phyloP scores from a whole-genome alignment of 2,888 invertebrate species.

The Sinhomidia bicolor region DNA sequence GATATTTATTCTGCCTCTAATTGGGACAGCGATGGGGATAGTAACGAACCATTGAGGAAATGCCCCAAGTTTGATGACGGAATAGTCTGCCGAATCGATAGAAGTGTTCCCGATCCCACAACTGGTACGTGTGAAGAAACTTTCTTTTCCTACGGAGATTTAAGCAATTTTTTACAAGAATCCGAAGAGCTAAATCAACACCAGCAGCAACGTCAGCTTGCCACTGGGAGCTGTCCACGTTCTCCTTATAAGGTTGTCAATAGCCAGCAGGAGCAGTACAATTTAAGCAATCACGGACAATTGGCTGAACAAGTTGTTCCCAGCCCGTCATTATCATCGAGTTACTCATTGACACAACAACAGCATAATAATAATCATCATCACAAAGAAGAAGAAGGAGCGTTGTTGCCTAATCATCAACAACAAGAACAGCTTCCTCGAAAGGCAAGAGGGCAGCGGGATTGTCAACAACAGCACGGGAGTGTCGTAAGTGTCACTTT shows the following conservation, averaged over 20 bases:
- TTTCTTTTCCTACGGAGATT: slow-evolving; percentile 33
- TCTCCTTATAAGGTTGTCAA: slow-evolving; percentile 45
- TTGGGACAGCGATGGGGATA: slow-evolving; percentile 79
- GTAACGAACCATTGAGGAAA: slow-evolving; percentile 78
- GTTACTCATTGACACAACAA: slow-evolving; percentile 59
- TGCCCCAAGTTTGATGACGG: slow-evolving; percentile 74
- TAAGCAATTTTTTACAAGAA: slow-evolving; percentile 37
- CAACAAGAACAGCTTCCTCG: slow-evolving; percentile 33
- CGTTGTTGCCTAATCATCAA: slow-evolving; percentile 55
- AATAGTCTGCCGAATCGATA: slow-evolving; percentile 31
- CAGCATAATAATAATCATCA: not conserved
- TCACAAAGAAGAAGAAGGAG: slow-evolving; percentile 30
- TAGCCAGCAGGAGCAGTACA: slow-evolving; percentile 17
- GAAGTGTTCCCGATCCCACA: slow-evolving; percentile 50
- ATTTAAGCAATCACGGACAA: slow-evolving; percentile 57
- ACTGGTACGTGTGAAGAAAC: slow-evolving; percentile 25
- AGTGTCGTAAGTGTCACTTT: slow-evolving; percentile 66
- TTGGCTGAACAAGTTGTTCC: slow-evolving; percentile 70
- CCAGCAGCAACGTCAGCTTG: slow-evolving; percentile 17
- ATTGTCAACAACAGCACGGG: slow-evolving; percentile 55
- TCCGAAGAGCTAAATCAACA: slow-evolving; percentile 4
- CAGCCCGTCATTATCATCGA: slow-evolving; percentile 35
- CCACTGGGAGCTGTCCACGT: slow-evolving; percentile 20
- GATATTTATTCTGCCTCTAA: slow-evolving; percentile 66
- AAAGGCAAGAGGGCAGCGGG: slow-evolving; percentile 37